phyloP scores from a whole-genome alignment of 2,113 vertebrate genomes.

The Forbesichthys papilliferus region DNA sequence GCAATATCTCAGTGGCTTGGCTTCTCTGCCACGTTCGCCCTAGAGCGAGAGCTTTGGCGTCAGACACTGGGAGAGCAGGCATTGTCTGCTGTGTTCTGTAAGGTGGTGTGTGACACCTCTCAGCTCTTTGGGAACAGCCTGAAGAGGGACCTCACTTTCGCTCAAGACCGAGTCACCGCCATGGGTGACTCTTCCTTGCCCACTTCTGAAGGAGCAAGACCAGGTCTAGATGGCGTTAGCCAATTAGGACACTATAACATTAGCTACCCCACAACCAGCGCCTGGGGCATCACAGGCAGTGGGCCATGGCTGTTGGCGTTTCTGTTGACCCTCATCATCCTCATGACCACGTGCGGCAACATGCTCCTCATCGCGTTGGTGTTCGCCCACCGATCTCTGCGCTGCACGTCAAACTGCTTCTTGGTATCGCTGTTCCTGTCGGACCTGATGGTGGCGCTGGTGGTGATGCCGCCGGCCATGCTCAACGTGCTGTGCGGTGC shows the following conservation, averaged over 20 bases:
- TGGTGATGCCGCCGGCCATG: slow-evolving; percentile 98
- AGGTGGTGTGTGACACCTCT: not conserved
- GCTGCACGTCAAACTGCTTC: slow-evolving; percentile 96
- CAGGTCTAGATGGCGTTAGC: slow-evolving; percentile 15
- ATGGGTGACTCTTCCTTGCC: slow-evolving; percentile 63
- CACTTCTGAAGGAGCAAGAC: slow-evolving; percentile 35
- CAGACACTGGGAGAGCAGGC: not conserved
- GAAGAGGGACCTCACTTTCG: slow-evolving; percentile 11
- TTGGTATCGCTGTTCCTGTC: slow-evolving; percentile 95
- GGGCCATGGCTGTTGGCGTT: slow-evolving; percentile 82
- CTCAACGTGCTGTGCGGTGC: slow-evolving; percentile 89
- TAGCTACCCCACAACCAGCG: slow-evolving; percentile 42
- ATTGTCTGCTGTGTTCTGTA: not conserved
- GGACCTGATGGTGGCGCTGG: slow-evolving; percentile 94
- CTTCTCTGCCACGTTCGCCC: slow-evolving; percentile 2
- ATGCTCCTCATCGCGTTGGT: slow-evolving; percentile 88
- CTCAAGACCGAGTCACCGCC: slow-evolving; percentile 5
- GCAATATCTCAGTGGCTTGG: slow-evolving; percentile 5
- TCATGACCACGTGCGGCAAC: slow-evolving; percentile 86
- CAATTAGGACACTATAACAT: slow-evolving; percentile 43
- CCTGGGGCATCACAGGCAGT: slow-evolving; percentile 76
- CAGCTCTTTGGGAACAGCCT: not conserved
- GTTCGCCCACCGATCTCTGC: slow-evolving; percentile 87
- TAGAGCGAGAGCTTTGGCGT: slow-evolving; percentile 17
- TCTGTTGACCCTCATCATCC: slow-evolving; percentile 87